phyloP scores from a whole-genome alignment of 2,888 invertebrate species.

The Galeopsomyia nigrocyanea region DNA sequence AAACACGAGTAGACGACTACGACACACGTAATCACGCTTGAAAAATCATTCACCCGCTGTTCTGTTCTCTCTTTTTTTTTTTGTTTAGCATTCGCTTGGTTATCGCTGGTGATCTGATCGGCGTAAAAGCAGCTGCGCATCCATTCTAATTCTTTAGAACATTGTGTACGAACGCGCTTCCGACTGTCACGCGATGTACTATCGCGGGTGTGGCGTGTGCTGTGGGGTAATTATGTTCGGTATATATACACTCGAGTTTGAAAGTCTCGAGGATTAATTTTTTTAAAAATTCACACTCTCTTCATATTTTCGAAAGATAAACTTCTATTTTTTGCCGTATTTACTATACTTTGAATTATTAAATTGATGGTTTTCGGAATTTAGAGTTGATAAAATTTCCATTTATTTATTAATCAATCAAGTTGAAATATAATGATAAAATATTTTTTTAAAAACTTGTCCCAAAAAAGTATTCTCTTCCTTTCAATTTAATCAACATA shows the following conservation, averaged over 20 bases:
- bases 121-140: slow-evolving; percentile 46
- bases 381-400: too few relatives aligned
- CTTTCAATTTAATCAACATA: background rate
- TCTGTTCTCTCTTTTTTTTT: background rate
- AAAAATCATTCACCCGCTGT: too few relatives aligned
- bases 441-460: too few relatives aligned
- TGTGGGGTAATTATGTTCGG: slow-evolving; percentile 34
- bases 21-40: too few relatives aligned
- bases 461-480: too few relatives aligned
- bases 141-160: slow-evolving; percentile 21
- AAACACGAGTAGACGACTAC: too few relatives aligned
- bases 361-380: too few relatives aligned
- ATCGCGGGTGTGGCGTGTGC: slow-evolving; percentile 35
- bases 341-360: too few relatives aligned
- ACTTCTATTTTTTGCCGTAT: too few relatives aligned
- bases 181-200: slow-evolving; percentile 34
- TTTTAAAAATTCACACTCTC: too few relatives aligned
- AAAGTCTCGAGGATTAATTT: background rate
- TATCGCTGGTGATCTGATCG: slow-evolving; percentile 46
- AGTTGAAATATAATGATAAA: background rate
- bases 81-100: slow-evolving; percentile 30
- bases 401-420: background rate
- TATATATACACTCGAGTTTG: background rate
- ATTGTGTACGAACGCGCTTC: slow-evolving; percentile 3
- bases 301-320: too few relatives aligned